Evolutionary conservation across 2,888 invertebrate genomes (phyloP), one percentile per base, ranked within the genome.

Genomic region (Camponotus fellah): DNA sequence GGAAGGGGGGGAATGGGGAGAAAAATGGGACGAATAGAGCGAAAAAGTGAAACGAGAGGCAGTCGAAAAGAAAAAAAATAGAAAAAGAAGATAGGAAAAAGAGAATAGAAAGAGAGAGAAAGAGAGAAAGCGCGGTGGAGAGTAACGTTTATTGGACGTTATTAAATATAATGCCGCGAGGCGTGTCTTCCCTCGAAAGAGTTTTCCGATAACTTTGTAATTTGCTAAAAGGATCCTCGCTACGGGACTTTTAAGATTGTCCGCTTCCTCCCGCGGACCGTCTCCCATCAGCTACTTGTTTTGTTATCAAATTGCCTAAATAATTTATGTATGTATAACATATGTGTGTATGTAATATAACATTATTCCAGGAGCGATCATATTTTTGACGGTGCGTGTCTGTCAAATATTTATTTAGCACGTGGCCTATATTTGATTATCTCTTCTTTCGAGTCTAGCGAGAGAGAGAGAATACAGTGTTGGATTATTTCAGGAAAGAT

Each of bases 131-230:
- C 76, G 71, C 81, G 82, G 75, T 56, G 65, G 71, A 85, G 43
- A 71, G 72, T 84, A 87, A 89, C 90, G 88, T 89, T 91, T 92
- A 93, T 93, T 91, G 92, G 91, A 92, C 90, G 89, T 92, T 93
- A 93, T 92, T 92, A 92, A 92, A 92, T 93, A 92, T 91, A 92
- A 92, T 92, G 89, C 91, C 89, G 86, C 83, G 85, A 92, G 92
- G 91, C 92, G 88, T 91, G 90, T 91, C 90, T 89, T 85, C 84
- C 83, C 87, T 87, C 86, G 84, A 83, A 79, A 89, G 91, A 92
- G 89, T 93, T 92, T 90, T 87, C 89, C 92, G 90, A 92, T 92
- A 93, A 92, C 92, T 93, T 92, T 79, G 90, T 93, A 91, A 92
- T 93, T 93, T 89, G 89, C 90, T 92, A 89, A 92, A 92, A 93